Percentiles rank a stretch among this genome's conserved stretches.
Conservation (phyloP, 2,797 vertebrate species). For the Euthynnus affinis region DNA sequence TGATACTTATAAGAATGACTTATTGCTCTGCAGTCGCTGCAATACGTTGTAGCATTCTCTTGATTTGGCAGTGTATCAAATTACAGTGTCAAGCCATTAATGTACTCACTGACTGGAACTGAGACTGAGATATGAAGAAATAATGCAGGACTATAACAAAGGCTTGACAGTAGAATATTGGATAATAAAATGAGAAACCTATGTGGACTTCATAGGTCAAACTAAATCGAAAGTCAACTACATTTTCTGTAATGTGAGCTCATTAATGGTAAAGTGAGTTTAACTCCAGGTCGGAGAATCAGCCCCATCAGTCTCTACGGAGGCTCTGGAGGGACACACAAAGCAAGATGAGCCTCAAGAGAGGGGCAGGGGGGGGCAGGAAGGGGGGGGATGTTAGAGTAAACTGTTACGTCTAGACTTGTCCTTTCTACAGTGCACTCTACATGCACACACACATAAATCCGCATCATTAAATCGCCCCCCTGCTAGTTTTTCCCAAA, state of each 20-base stretch:
- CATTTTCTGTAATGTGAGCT: constrained; percentile 44
- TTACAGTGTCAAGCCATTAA: constrained; percentile 8
- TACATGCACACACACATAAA: constrained; percentile 27
- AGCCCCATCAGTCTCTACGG: neutral
- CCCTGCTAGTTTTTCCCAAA: constrained; percentile 49
- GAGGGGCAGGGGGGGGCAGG: too few species aligned
- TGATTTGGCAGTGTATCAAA: constrained; percentile 17
- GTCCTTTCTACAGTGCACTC: constrained; percentile 16
- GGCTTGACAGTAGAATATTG: constrained; percentile 19
- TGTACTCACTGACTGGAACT: neutral
- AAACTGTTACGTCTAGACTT: neutral
- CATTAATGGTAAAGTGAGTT: constrained; percentile 45
- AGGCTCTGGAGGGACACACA: constrained; percentile 16
- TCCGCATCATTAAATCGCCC: constrained; percentile 72
- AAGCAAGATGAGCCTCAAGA: constrained; percentile 12
- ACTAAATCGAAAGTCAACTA: constrained; percentile 30
- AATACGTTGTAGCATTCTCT: neutral
- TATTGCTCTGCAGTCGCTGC: constrained; percentile 11
- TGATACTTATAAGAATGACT: constrained; percentile 31
- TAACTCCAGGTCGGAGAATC: constrained; percentile 34
- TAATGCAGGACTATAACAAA: neutral
- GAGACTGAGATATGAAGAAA: neutral
- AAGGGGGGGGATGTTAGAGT: neutral
- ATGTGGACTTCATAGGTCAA: constrained; percentile 44
- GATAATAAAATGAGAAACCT: constrained; percentile 30